A percentile compares a stretch with the other conserved stretches of the same genome.
phyloP scores from a whole-genome alignment of 2,797 vertebrate species.

The Darevskia nairensis region DNA sequence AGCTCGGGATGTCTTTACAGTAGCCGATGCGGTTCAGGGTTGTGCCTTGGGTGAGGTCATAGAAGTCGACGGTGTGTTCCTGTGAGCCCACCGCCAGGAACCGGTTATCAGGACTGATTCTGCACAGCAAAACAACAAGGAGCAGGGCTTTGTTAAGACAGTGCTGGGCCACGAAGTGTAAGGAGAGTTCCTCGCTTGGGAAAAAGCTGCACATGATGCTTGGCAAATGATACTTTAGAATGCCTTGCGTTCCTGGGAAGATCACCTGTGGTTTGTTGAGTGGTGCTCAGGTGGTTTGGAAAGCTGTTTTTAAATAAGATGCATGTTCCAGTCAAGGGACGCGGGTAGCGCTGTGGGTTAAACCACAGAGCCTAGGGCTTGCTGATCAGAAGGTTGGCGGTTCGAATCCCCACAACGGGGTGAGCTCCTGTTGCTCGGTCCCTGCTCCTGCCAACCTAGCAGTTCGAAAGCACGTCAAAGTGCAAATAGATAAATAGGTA shows the following conservation, averaged over 20 bases:
- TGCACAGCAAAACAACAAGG: slow-evolving; percentile 64
- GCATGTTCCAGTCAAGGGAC: background rate
- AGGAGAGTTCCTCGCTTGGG: background rate
- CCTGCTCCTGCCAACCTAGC: no score
- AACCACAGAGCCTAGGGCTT: no score
- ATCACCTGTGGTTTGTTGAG: background rate
- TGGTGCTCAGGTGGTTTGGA: background rate
- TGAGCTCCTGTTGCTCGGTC: no score
- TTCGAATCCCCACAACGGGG: no score
- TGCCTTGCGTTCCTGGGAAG: background rate
- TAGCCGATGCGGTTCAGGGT: slow-evolving; percentile 93
- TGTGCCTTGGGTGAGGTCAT: slow-evolving; percentile 92
- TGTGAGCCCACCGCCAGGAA: slow-evolving; percentile 92
- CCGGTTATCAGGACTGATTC: slow-evolving; percentile 93
- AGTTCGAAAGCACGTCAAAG: no score
- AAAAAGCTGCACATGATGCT: background rate
- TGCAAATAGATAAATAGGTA: no score
- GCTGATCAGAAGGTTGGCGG: no score
- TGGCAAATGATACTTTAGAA: background rate
- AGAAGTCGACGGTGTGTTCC: slow-evolving; percentile 94
- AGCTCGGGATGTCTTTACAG: slow-evolving; percentile 94
- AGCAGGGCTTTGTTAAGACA: background rate
- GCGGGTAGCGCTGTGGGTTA: no score
- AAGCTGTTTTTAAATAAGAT: background rate
- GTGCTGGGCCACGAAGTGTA: no score